Base-by-base conservation (phyloP, 1,140 invertebrate genomes). In the Diorhabda elongata region DNA sequence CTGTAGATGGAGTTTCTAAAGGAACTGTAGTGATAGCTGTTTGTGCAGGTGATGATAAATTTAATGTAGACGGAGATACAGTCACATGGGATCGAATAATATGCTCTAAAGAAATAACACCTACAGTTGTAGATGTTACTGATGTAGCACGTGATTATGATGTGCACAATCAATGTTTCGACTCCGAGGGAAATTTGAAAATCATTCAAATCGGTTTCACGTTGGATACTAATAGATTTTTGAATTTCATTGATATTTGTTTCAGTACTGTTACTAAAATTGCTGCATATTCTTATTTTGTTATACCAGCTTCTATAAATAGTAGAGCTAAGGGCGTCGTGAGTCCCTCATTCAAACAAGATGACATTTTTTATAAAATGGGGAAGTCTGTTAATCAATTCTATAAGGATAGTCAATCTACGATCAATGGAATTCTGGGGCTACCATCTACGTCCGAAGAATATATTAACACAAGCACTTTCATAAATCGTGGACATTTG, bases 401-500 rank as follows among this genome's bases (percentile, higher is more conserved):
- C 6, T 52, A 52, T n/a, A 6, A 52, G n/a, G n/a, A 4, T 52
- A 52, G 6, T n/a, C 47, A 60, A 11, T 9, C 26, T 0, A 77
- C 72, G 2, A 62, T 83, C 3, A 66, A 67, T 4, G 64, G 41
- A 2, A 71, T 79, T 3, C 52, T 84, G 1, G 77, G 77, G 4
- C 78, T 80, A 2, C n/a, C 44, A 2, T 42, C 77, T 41, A 66
- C 76, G n/a, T 76, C 74, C 2, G 56, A 44, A 1, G 66, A 74
- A 64, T 79, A 79, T 67, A 74, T 82, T 6, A 63, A 72, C 2
- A 52, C 47, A 52, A 41, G 60, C n/a, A 72, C 77, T 66, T 70
- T 79, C 4, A 71, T 90, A 64, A 82, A 88, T 0, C 82, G 87
- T 42, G 89, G 89, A 41, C 89, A 91, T 73, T 79, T 90, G 11